Conservation (phyloP, 2,113 vertebrate species). For the Lonchura striata region DNA sequence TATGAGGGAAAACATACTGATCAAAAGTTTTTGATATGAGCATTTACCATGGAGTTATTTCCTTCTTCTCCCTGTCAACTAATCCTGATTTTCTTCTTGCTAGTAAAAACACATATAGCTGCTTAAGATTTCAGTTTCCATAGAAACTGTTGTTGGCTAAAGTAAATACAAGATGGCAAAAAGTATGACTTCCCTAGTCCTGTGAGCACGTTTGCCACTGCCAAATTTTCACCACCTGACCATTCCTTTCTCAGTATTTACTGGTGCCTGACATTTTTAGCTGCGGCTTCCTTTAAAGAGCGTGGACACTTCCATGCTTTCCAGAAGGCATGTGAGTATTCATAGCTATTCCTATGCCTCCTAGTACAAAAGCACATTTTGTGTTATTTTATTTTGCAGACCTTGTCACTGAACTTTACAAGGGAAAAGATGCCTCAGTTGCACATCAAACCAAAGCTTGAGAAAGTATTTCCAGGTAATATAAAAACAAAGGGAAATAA, state of each 20-base stretch:
- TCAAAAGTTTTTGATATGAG: conserved; percentile 52
- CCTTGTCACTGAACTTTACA: background rate
- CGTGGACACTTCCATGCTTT: fast-evolving
- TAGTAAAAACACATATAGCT: conserved; percentile 49
- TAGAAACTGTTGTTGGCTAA: conserved; percentile 73
- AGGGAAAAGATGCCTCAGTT: background rate
- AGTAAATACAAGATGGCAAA: conserved; percentile 34
- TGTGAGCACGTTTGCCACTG: background rate
- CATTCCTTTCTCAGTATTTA: background rate
- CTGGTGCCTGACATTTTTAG: background rate
- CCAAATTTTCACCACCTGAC: background rate
- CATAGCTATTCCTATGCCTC: background rate
- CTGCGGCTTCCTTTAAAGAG: background rate
- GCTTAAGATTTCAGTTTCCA: conserved; percentile 77
- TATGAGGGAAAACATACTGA: conserved; percentile 16
- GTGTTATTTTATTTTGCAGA: background rate
- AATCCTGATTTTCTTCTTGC: conserved; percentile 51
- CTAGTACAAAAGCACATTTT: background rate
- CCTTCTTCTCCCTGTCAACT: conserved; percentile 18
- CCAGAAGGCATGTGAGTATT: background rate
- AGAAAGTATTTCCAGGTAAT: background rate
- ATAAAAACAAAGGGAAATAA: background rate
- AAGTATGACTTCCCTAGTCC: background rate
- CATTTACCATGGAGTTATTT: conserved; percentile 50
- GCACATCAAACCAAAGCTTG: background rate